These are phyloP conservation scores for Drosophila repleta DNA, from an alignment of 1,140 invertebrate genomes.

Conservation along the genomic window DNA sequence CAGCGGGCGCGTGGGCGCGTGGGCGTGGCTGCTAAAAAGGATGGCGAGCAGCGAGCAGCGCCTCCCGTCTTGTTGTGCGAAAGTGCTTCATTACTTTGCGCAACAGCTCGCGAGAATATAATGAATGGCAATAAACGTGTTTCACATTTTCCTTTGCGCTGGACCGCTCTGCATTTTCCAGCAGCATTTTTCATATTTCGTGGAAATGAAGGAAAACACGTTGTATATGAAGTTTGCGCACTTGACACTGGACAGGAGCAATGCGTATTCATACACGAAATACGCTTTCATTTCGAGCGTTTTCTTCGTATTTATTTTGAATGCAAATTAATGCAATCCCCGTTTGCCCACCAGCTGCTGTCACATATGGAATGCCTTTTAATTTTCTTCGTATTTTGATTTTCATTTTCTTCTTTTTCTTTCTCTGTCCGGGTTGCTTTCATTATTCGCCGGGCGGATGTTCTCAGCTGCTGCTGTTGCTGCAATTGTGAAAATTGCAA, in stretches of 20 bases:
- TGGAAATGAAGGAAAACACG: background rate
- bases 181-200: constrained; percentile 63
- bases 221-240: constrained; percentile 26
- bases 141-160: constrained; percentile 73
- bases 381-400: background rate
- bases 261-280: constrained; percentile 5
- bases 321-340: constrained; percentile 44
- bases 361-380: background rate
- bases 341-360: constrained; percentile 9
- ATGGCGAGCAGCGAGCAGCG: constrained; percentile 40
- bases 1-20: constrained; percentile 21
- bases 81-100: constrained; percentile 82
- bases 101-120: constrained; percentile 82
- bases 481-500: constrained; percentile 27
- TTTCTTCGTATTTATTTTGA: background rate
- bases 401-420: constrained; percentile 2
- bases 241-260: constrained; percentile 10
- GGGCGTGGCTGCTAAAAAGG: constrained; percentile 48
- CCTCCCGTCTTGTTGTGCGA: constrained; percentile 27
- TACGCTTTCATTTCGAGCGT: background rate
- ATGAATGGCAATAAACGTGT: constrained; percentile 83
- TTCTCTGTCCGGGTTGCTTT: constrained; percentile 32
- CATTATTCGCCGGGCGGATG: constrained; percentile 21
- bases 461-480: constrained; percentile 18
- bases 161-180: constrained; percentile 18